Evolutionary conservation across 2,888 invertebrate genomes (phyloP).

Genomic region (Dorcus hopei): DNA sequence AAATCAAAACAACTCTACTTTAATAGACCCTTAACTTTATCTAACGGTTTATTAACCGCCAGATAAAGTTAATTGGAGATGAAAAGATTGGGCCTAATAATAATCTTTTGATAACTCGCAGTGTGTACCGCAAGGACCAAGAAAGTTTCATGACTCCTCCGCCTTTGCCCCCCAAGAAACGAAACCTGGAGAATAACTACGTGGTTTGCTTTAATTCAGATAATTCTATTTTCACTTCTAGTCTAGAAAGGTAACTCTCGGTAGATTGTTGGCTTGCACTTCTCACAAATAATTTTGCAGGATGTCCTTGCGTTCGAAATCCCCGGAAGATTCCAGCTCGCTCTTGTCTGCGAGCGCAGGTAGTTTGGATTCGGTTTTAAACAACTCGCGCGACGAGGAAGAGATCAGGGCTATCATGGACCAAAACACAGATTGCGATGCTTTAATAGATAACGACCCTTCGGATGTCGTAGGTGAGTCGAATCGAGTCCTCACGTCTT

Average conservation of each 20-base stretch:
- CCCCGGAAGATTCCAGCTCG: constrained; percentile 68
- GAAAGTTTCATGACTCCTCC: constrained; percentile 67
- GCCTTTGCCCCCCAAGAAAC: constrained; percentile 74
- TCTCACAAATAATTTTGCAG: constrained; percentile 38
- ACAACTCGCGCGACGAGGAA: constrained; percentile 83
- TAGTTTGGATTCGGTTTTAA: constrained; percentile 83
- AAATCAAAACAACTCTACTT: background rate
- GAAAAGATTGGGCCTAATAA: too few relatives aligned
- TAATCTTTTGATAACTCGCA: background rate
- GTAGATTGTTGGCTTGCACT: background rate
- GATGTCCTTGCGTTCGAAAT: constrained; percentile 73
- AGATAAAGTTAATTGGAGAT: too few relatives aligned
- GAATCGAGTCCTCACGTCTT: constrained; percentile 9
- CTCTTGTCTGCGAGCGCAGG: constrained; percentile 69
- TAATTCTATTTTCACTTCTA: constrained; percentile 62
- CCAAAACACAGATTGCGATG: constrained; percentile 30
- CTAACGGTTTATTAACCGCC: too few relatives aligned
- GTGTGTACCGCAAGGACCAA: constrained; percentile 38
- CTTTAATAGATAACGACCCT: constrained; percentile 41
- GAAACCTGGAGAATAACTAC: constrained; percentile 51
- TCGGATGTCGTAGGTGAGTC: constrained; percentile 37
- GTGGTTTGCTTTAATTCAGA: constrained; percentile 53
- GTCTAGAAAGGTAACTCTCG: constrained; percentile 55
- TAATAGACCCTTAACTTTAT: too few relatives aligned
- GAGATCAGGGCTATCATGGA: constrained; percentile 66